Percentiles rank a stretch among this genome's conserved stretches.
Conservation (phyloP, 23 tunicate genomes). For the Oikopleura vanhoeffeni region DNA sequence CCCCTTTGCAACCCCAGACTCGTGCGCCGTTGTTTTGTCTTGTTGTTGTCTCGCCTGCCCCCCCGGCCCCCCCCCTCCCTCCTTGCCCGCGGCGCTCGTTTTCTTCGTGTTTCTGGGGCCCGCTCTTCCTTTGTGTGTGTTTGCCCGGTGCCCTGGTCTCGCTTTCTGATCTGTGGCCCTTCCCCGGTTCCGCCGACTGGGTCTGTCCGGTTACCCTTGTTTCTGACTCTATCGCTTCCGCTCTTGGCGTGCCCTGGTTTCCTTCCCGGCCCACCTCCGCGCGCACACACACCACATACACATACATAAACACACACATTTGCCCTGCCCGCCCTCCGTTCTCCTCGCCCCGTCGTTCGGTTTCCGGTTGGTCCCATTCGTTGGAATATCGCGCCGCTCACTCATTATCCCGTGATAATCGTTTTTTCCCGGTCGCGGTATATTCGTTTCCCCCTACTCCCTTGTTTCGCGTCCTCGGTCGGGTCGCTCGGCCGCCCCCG, state of each 20-base stretch:
- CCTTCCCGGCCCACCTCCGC: not conserved
- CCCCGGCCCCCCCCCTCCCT: not conserved
- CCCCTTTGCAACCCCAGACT: too few species aligned
- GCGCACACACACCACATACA: not conserved
- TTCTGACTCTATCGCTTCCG: not conserved
- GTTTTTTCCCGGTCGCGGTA: not conserved
- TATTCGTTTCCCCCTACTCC: not conserved
- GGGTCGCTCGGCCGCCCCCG: too few species aligned
- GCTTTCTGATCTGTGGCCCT: too few species aligned
- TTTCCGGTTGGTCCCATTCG: not conserved
- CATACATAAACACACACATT: not conserved
- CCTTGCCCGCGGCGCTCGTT: not conserved
- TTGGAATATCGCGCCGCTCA: not conserved
- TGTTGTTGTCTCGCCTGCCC: not conserved
- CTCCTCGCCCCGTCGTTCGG: too few species aligned
- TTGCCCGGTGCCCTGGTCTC: too few species aligned
- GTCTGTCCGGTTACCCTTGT: not conserved
- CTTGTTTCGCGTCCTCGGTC: too few species aligned
- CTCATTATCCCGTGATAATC: not conserved
- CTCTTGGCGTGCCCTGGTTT: not conserved
- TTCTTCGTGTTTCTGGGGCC: not conserved
- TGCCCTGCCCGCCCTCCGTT: not conserved
- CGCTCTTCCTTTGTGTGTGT: constrained; percentile 4
- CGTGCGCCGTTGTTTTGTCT: not conserved
- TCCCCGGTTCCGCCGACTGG: too few species aligned